Evolutionary conservation across 2,113 vertebrate species (phyloP), one percentile per base, ranked within the genome.

Genomic region (Cnemophilus loriae): DNA sequence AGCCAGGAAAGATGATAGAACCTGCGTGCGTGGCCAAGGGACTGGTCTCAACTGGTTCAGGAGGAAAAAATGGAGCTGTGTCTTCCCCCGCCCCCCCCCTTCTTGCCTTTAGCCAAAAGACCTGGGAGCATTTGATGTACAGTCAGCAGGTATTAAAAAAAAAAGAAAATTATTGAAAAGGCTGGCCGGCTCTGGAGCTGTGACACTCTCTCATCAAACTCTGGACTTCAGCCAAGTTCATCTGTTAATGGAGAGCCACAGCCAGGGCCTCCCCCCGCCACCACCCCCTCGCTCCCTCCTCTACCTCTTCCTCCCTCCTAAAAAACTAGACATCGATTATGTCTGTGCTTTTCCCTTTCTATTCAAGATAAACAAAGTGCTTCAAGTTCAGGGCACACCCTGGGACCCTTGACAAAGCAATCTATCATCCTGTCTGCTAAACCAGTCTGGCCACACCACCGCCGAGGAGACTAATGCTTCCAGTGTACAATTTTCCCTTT

Each of bases 331-430:
- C 98, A 98, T 98, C 98, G 98, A 98, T 98, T 98, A 98, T 98
- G 98, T 98, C 98, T 98, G 97, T 77, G 96, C 98, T 98, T 98
- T 98, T 98, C 98, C 98, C 96, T 98, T 98, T 99, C 99, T 99
- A 99, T 99, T 99, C 99, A 99, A 99, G 99, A 99, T 99, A 99
- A 99, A 99, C 99, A 99, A 99, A 99, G 98, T 99, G 99, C 99
- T 99, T 98, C 99, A 99, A 99, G 99, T 99, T 99, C 99, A 99
- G 99, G 99, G 98, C 99, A 99, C 99, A 99, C 99, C 99, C 99
- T 99, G 99, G 99, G 99, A 99, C 99, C 99, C 99, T 99, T 99
- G 99, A 99, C 99, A 99, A 99, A 99, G 99, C 99, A 98, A 99
- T 98, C 98, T 98, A 99, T 99, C 99, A 99, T 99, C 98, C 99